A percentile compares a stretch with the other conserved stretches of the same genome.
Conservation (phyloP, 2,888 invertebrate genomes). For the Ganaspis brasiliensis region DNA sequence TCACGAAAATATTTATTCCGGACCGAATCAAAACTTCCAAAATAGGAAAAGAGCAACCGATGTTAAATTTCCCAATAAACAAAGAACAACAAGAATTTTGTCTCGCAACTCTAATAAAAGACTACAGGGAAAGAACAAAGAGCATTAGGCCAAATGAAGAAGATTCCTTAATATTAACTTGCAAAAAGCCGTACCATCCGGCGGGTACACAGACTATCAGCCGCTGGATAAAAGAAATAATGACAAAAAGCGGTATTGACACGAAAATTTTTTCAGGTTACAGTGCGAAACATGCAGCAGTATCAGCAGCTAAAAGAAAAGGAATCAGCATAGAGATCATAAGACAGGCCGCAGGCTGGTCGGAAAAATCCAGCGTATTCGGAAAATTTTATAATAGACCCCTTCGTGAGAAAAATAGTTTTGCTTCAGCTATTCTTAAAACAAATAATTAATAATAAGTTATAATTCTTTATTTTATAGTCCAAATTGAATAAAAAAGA, state of each 20-base stretch:
- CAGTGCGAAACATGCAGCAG: constrained; percentile 1
- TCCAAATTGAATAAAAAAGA: no score
- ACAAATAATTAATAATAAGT: no score
- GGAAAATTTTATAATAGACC: not conserved
- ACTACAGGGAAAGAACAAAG: not conserved
- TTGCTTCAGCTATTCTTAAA: not conserved
- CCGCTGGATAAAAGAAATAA: constrained; percentile 46
- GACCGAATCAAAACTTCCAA: constrained; percentile 13
- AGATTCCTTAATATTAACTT: constrained; percentile 39
- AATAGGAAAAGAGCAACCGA: not conserved
- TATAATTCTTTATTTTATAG: no score
- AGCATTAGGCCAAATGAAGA: not conserved
- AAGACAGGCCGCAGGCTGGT: constrained; percentile 17
- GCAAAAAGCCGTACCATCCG: constrained; percentile 42
- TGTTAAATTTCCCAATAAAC: not conserved
- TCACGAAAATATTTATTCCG: not conserved
- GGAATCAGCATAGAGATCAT: no score
- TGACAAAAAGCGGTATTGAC: constrained; percentile 17
- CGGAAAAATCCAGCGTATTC: not conserved
- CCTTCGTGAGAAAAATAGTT: not conserved
- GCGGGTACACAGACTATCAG: constrained; percentile 28
- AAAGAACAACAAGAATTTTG: not conserved
- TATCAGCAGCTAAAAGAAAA: no score
- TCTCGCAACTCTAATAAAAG: not conserved
- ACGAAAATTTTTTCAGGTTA: not conserved